Conservation (phyloP, 1,140 invertebrate genomes). For the Chrysopa pallens region DNA sequence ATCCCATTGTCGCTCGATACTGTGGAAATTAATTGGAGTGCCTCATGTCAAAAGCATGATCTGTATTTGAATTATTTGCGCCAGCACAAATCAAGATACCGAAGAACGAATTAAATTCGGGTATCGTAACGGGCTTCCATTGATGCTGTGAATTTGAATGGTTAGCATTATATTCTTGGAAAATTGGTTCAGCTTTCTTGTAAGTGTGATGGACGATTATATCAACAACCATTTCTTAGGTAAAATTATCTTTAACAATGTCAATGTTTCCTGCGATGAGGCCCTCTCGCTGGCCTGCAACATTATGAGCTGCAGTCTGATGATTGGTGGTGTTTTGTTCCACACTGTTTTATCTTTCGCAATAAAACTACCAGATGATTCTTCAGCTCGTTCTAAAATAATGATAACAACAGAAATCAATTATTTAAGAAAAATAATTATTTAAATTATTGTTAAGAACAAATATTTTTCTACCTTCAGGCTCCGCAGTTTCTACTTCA, state of each 20-base stretch:
- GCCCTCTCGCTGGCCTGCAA: constrained; percentile 8
- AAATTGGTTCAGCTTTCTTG: constrained; percentile 9
- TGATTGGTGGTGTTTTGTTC: constrained; percentile 6
- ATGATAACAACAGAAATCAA: background rate
- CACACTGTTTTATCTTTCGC: constrained; percentile 8
- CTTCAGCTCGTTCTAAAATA: background rate
- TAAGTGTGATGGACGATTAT: constrained; percentile 11
- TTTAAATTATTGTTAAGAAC: background rate
- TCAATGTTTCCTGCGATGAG: constrained; percentile 6
- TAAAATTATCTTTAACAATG: constrained; percentile 9
- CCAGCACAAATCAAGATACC: constrained; percentile 6
- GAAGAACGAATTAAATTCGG: constrained; percentile 5
- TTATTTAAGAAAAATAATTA: background rate
- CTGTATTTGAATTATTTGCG: constrained; percentile 6
- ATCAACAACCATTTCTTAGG: constrained; percentile 9
- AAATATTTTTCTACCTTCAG: constrained; percentile 1
- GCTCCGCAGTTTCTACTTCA: constrained; percentile 3
- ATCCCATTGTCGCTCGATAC: constrained; percentile 9
- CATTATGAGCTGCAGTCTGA: constrained; percentile 7
- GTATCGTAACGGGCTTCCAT: constrained; percentile 5
- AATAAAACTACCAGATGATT: background rate
- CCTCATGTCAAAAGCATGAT: constrained; percentile 6
- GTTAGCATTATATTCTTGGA: constrained; percentile 8
- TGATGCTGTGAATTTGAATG: constrained; percentile 1
- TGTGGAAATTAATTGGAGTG: constrained; percentile 6